Conservation (phyloP, 2,888 invertebrate genomes). For the Chouioia cunea region DNA sequence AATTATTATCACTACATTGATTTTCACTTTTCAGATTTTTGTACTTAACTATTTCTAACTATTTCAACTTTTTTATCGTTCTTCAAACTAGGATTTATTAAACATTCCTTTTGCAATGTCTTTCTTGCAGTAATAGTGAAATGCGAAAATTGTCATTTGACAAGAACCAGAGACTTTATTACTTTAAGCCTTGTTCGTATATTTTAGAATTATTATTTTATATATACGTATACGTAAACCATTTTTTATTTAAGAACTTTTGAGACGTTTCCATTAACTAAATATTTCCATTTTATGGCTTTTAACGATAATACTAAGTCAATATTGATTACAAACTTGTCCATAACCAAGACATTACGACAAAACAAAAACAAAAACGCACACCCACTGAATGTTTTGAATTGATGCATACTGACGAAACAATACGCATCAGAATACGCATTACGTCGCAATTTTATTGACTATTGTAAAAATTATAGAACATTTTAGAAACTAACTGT, state of each 20-base stretch:
- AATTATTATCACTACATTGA: background rate
- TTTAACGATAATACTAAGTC: slow-evolving; percentile 45
- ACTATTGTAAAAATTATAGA: no score
- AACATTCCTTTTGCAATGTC: no score
- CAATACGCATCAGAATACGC: slow-evolving; percentile 4
- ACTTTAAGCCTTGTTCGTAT: no score
- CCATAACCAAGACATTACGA: slow-evolving; percentile 40
- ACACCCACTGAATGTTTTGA: slow-evolving; percentile 46
- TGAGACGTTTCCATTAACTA: slow-evolving; percentile 44
- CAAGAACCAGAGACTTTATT: no score
- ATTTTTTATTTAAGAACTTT: slow-evolving; percentile 35
- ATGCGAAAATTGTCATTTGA: no score
- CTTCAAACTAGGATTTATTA: slow-evolving; percentile 25
- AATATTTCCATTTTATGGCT: slow-evolving; percentile 41
- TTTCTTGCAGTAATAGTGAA: no score
- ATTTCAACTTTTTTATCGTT: slow-evolving; percentile 42
- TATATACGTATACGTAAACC: slow-evolving; percentile 24
- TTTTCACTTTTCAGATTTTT: background rate
- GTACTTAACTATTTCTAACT: slow-evolving; percentile 16
- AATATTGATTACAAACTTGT: slow-evolving; percentile 47
- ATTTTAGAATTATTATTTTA: slow-evolving; percentile 18
- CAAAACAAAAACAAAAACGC: slow-evolving; percentile 41
- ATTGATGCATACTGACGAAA: slow-evolving; percentile 22
- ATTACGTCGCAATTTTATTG: no score
- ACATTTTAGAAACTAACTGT: no score